Evolutionary conservation across 2,888 invertebrate species (phyloP).

Genomic region (Rhagonycha lutea): DNA sequence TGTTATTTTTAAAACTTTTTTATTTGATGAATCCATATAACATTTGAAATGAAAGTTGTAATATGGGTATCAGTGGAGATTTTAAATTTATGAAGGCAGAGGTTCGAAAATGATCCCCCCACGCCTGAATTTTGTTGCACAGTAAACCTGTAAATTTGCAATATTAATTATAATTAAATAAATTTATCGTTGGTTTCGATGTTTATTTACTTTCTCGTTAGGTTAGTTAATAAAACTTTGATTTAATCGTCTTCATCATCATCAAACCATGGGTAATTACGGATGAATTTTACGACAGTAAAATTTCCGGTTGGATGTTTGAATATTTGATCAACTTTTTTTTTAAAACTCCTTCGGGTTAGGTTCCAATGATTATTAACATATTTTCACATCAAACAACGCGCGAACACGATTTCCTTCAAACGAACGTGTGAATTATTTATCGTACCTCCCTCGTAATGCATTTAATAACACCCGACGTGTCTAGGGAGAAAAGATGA

Average conservation of each 20-base stretch:
- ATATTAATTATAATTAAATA: neutral
- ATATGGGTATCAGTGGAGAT: no score
- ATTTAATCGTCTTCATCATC: neutral
- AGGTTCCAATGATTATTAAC: conserved; percentile 7
- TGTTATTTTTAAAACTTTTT: no score
- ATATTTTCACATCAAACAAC: conserved; percentile 29
- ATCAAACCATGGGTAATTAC: neutral
- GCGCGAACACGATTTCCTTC: conserved; percentile 31
- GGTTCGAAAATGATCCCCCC: no score
- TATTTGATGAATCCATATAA: no score
- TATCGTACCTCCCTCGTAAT: conserved; percentile 10
- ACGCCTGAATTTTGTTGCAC: neutral
- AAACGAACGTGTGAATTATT: conserved; percentile 17
- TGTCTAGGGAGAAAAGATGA: neutral
- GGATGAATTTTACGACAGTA: neutral
- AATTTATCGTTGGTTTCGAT: neutral
- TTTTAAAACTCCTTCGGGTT: neutral
- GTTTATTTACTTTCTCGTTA: neutral
- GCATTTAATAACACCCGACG: conserved; percentile 6
- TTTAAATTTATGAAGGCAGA: no score
- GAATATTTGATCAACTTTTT: neutral
- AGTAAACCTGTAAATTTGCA: neutral
- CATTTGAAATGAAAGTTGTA: no score
- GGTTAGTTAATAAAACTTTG: neutral
- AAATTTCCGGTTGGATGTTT: neutral